A percentile compares a stretch with the other conserved stretches of the same genome.
Conservation (phyloP, 1,140 invertebrate genomes). For the Megathymus violae region DNA sequence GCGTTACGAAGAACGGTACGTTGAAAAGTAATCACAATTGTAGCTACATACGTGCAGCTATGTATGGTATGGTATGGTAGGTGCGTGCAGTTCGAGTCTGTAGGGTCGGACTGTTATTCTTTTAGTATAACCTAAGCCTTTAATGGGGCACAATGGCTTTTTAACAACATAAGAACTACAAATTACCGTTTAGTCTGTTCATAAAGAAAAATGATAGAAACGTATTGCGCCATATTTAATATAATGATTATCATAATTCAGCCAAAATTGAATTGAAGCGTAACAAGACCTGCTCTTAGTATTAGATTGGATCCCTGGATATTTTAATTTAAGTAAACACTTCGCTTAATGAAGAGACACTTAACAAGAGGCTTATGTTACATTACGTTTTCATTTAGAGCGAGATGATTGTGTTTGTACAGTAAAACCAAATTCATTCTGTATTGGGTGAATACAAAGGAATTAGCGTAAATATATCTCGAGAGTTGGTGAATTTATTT, state of each 20-base stretch:
- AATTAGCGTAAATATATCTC: background rate
- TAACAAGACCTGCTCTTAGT: conserved; percentile 7
- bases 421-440: conserved; percentile 18
- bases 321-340: conserved; percentile 73
- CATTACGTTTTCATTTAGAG: conserved; percentile 62
- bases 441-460: background rate
- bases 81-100: no score
- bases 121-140: no score
- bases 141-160: no score
- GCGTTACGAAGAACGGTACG: no score
- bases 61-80: no score
- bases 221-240: background rate
- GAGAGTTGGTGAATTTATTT: background rate
- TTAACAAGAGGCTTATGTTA: conserved; percentile 58
- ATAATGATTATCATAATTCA: background rate
- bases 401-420: conserved; percentile 60
- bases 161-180: no score
- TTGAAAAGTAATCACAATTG: no score
- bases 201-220: no score
- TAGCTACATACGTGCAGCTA: no score
- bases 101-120: no score
- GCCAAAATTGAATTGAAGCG: background rate
- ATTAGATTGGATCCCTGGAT: conserved; percentile 54
- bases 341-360: conserved; percentile 61
- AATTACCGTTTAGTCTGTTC: no score